These are phyloP conservation scores for Gonioctena quinquepunctata DNA, from an alignment of 1,140 invertebrate species.

Conservation along the genomic window DNA sequence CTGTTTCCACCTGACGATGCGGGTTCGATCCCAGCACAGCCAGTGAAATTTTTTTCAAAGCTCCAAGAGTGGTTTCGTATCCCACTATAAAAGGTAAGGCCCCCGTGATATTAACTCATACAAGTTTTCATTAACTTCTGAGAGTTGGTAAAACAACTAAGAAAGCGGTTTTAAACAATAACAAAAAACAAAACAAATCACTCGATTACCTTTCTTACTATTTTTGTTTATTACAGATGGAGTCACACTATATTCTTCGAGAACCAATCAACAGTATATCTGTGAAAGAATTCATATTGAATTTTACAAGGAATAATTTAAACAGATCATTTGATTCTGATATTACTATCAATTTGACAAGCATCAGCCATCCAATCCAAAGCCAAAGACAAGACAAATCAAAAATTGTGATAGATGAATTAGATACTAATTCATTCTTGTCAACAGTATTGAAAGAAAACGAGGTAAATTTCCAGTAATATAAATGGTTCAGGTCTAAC, in stretches of 20 bases:
- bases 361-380: neutral
- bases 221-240: conserved; percentile 71
- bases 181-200: too few species aligned
- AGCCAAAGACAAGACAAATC: conserved; percentile 16
- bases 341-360: conserved; percentile 40
- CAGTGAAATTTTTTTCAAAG: too few species aligned
- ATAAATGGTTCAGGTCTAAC: too few species aligned
- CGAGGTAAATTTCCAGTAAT: conserved; percentile 36
- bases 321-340: conserved; percentile 54
- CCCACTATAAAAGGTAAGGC: too few species aligned
- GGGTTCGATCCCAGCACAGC: too few species aligned
- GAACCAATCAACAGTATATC: conserved; percentile 62
- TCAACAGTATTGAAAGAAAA: conserved; percentile 52
- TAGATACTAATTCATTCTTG: conserved; percentile 61
- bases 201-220: too few species aligned
- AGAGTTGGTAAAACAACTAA: too few species aligned
- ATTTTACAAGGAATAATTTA: conserved; percentile 65
- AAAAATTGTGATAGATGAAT: conserved; percentile 59
- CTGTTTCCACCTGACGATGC: too few species aligned
- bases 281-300: conserved; percentile 67
- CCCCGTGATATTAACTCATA: too few species aligned
- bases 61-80: too few species aligned
- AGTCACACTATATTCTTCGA: conserved; percentile 69
- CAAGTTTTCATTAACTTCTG: too few species aligned
- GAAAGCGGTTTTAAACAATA: too few species aligned